Percentiles rank a stretch among this genome's conserved stretches.
Evolutionary conservation across 2,888 invertebrate genomes (phyloP).

Genomic region (Conomelus anceps): DNA sequence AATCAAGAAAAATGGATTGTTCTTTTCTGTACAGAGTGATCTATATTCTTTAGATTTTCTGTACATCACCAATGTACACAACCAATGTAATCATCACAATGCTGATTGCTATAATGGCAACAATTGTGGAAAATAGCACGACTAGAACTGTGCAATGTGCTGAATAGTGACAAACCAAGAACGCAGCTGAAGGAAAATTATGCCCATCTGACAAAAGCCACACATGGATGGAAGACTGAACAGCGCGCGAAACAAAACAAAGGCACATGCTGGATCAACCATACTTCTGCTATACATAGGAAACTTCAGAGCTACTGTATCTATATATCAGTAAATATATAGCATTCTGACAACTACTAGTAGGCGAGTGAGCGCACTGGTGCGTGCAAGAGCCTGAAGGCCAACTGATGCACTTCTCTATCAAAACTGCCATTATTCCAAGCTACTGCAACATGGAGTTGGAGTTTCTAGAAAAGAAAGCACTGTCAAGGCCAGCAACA

Average conservation of each 20-base stretch:
- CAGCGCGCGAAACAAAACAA: not conserved
- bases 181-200: not conserved
- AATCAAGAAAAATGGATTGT: too few relatives aligned
- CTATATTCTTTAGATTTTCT: too few relatives aligned
- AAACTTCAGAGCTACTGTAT: not conserved
- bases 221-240: not conserved
- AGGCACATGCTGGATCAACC: not conserved
- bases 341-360: not conserved
- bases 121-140: too few relatives aligned
- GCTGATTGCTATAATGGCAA: too few relatives aligned
- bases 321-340: not conserved
- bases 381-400: not conserved
- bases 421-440: not conserved
- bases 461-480: not conserved
- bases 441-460: not conserved
- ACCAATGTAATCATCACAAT: too few relatives aligned
- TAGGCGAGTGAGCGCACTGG: not conserved
- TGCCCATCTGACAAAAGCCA: not conserved
- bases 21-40: too few relatives aligned
- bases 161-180: not conserved
- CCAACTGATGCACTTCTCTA: not conserved
- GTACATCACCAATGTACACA: too few relatives aligned
- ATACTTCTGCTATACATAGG: not conserved
- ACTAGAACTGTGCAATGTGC: too few relatives aligned
- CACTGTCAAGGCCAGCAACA: not conserved